These are phyloP conservation scores for Nycticorax nycticorax DNA, from an alignment of 2,113 vertebrate species.

Conservation along the genomic window DNA sequence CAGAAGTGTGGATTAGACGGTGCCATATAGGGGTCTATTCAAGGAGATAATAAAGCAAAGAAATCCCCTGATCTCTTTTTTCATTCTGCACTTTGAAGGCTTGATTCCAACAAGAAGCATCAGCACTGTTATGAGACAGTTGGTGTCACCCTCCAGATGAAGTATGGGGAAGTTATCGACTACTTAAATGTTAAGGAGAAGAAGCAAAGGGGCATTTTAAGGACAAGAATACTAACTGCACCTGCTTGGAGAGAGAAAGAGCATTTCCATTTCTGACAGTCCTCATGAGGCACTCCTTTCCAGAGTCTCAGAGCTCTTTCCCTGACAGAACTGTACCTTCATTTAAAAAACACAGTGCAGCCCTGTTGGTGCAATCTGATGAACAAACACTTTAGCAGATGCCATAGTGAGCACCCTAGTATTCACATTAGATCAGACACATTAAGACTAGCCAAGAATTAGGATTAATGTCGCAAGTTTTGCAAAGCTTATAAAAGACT, in stretches of 20 bases:
- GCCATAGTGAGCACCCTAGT: neutral
- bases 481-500: neutral
- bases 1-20: neutral
- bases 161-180: too few species aligned
- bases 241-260: neutral
- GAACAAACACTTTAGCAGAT: neutral
- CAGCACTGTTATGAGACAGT: neutral
- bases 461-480: neutral
- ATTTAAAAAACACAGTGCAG: neutral
- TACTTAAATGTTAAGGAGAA: neutral
- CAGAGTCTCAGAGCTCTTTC: neutral
- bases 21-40: neutral
- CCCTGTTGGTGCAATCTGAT: neutral
- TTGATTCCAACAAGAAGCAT: neutral
- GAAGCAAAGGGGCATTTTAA: neutral
- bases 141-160: too few species aligned
- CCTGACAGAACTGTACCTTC: neutral
- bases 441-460: neutral
- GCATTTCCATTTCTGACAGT: neutral
- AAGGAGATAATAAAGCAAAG: neutral
- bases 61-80: neutral
- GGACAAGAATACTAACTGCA: neutral
- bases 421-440: neutral
- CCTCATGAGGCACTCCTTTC: neutral
- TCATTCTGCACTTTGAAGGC: neutral